Evolutionary conservation across 2,797 vertebrate species (phyloP).

Genomic region (Loriculus beryllinus): DNA sequence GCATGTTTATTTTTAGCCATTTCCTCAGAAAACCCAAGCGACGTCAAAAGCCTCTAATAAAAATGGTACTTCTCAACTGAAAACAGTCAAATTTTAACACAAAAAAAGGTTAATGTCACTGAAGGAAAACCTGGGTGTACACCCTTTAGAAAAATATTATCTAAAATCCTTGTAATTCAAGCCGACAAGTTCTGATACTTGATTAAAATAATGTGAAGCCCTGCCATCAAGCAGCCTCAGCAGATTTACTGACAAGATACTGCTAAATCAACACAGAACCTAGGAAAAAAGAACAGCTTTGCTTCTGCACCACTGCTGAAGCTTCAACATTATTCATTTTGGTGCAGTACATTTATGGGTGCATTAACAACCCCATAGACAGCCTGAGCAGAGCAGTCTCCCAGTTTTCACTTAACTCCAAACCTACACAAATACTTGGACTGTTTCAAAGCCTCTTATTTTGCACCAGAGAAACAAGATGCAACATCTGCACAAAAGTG

Average conservation of each 20-base stretch:
- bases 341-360: background rate
- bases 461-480: slow-evolving; percentile 40
- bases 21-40: background rate
- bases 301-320: background rate
- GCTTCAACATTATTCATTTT: background rate
- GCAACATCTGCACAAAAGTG: slow-evolving; percentile 47
- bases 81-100: background rate
- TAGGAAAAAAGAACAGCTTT: background rate
- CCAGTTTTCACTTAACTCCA: background rate
- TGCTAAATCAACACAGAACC: background rate
- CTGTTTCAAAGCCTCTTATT: background rate
- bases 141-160: slow-evolving; percentile 36
- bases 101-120: background rate
- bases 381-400: background rate
- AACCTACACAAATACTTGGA: slow-evolving; percentile 26
- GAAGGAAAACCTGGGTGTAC: background rate
- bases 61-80: background rate
- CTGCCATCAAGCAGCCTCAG: slow-evolving; percentile 11
- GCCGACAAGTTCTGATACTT: background rate
- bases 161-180: background rate
- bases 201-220: background rate
- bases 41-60: background rate
- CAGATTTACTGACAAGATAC: background rate
- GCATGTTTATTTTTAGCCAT: background rate
- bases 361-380: background rate